Evolutionary conservation across 2,113 vertebrate genomes (phyloP).

Genomic region (Cervus canadensis): DNA sequence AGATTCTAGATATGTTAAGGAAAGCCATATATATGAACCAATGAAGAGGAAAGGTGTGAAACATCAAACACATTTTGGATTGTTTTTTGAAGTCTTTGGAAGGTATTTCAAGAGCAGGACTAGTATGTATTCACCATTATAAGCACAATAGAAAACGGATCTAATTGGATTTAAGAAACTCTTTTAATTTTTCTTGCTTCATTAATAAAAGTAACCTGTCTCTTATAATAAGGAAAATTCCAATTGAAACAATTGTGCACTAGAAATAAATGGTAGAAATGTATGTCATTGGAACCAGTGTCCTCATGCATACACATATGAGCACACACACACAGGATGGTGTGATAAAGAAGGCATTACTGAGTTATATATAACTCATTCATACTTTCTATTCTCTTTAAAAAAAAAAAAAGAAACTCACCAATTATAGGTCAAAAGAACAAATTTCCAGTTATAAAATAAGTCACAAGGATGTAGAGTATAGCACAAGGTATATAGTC

Average conservation of each 20-base stretch:
- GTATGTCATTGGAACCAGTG: not conserved
- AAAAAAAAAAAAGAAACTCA: not conserved
- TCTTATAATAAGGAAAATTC: not conserved
- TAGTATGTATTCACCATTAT: not conserved
- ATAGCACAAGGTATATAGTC: not conserved
- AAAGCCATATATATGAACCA: not conserved
- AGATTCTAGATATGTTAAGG: not conserved
- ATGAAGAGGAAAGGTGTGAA: not conserved
- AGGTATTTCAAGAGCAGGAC: not conserved
- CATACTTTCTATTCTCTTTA: not conserved
- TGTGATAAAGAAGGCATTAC: not conserved
- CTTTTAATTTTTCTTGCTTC: not conserved
- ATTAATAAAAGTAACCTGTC: not conserved
- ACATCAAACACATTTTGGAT: not conserved
- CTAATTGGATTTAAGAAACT: not conserved
- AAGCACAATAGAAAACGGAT: not conserved
- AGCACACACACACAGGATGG: accelerated
- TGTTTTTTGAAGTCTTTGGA: not conserved
- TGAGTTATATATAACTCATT: not conserved
- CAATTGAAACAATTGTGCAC: not conserved
- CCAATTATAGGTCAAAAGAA: not conserved
- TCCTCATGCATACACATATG: accelerated
- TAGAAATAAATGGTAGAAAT: not conserved
- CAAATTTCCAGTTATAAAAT: not conserved
- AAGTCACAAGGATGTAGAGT: not conserved